These are phyloP conservation scores for Drosophila equinoxialis DNA, from an alignment of 1,140 invertebrate species.

Conservation along the genomic window DNA sequence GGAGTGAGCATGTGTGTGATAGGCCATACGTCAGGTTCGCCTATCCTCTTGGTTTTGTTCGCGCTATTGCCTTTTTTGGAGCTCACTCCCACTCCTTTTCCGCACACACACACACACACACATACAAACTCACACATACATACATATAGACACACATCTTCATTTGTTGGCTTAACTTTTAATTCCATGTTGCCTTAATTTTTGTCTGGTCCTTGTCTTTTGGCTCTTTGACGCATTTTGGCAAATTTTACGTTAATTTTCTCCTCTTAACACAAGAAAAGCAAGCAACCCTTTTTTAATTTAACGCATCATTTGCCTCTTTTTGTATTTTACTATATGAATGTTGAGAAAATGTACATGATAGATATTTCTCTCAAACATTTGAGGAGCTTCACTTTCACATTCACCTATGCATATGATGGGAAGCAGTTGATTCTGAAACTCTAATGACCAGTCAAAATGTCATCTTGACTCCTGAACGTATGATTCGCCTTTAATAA, in stretches of 20 bases:
- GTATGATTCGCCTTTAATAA: too few species aligned
- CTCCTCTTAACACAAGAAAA: constrained; percentile 30
- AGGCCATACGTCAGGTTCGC: constrained; percentile 60
- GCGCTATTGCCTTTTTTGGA: background rate
- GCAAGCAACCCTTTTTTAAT: constrained; percentile 58
- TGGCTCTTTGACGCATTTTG: constrained; percentile 49
- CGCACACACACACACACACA: too few species aligned
- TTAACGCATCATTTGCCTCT: constrained; percentile 74
- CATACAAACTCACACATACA: too few species aligned
- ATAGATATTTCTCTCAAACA: too few species aligned
- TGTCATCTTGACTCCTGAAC: too few species aligned
- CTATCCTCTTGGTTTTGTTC: constrained; percentile 12
- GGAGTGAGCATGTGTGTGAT: constrained; percentile 38
- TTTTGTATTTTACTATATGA: constrained; percentile 8
- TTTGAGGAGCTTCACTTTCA: too few species aligned
- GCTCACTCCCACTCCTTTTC: constrained; percentile 11
- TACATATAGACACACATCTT: constrained; percentile 41
- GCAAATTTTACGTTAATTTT: constrained; percentile 73
- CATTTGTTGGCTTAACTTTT: constrained; percentile 78
- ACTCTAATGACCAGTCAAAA: too few species aligned
- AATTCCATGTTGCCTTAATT: constrained; percentile 77
- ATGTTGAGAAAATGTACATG: too few species aligned
- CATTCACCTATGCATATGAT: too few species aligned
- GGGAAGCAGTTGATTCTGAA: too few species aligned
- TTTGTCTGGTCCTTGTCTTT: constrained; percentile 63